These are phyloP conservation scores for Ranitomeya imitator DNA, from an alignment of 2,113 vertebrate genomes.

Conservation along the genomic window DNA sequence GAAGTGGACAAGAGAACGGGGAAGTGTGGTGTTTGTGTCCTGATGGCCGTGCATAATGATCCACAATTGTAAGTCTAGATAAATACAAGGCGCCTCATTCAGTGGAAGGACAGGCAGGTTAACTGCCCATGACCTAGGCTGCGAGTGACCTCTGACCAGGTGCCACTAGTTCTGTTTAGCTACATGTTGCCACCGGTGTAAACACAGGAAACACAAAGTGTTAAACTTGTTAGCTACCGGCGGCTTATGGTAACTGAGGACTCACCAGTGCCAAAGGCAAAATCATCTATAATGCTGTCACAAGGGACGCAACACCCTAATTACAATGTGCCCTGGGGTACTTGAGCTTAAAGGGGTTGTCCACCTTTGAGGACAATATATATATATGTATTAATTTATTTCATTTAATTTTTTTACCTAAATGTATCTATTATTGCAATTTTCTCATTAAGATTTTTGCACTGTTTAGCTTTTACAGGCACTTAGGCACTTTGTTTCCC, in stretches of 20 bases:
- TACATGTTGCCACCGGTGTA: constrained; percentile 74
- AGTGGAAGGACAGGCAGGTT: constrained; percentile 71
- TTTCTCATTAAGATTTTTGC: no score
- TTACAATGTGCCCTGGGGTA: not conserved
- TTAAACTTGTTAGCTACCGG: constrained; percentile 63
- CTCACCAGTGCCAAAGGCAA: constrained; percentile 70
- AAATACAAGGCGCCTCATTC: not conserved
- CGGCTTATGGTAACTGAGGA: constrained; percentile 52
- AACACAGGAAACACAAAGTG: constrained; percentile 77
- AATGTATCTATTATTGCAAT: no score
- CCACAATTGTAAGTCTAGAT: not conserved
- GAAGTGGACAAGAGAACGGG: not conserved
- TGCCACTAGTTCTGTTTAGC: constrained; percentile 71
- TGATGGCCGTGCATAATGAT: not conserved
- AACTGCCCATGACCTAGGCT: constrained; percentile 73
- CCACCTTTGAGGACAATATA: no score
- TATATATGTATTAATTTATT: no score
- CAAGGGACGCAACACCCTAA: not conserved
- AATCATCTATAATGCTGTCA: constrained; percentile 71
- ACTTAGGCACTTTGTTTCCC: no score
- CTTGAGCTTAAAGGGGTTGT: no score
- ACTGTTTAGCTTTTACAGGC: no score
- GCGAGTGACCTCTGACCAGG: constrained; percentile 73
- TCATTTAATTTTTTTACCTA: no score
- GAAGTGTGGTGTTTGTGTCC: not conserved